Percentiles rank a stretch among this genome's conserved stretches.
phyloP scores from a whole-genome alignment of 2,797 vertebrate species.

The Chelmon rostratus region DNA sequence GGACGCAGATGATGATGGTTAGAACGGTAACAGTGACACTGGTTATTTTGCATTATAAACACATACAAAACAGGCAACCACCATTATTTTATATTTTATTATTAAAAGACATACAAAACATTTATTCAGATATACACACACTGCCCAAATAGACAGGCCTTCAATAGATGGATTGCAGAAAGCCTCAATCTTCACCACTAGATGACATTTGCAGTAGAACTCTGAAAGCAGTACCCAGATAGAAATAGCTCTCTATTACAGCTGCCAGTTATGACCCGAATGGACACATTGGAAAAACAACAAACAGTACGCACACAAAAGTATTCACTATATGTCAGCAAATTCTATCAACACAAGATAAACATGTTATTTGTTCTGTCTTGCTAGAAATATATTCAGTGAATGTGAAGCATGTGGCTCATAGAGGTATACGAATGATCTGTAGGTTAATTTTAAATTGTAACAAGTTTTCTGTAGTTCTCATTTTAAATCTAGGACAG shows the following conservation, averaged over 20 bases:
- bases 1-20: neutral
- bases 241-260: slow-evolving; percentile 37
- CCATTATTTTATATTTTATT: slow-evolving; percentile 62
- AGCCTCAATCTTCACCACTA: slow-evolving; percentile 37
- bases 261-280: slow-evolving; percentile 58
- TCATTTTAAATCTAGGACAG: slow-evolving; percentile 23
- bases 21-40: neutral
- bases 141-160: slow-evolving; percentile 24
- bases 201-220: slow-evolving; percentile 8
- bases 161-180: slow-evolving; percentile 36
- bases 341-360: slow-evolving; percentile 35
- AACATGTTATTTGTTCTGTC: slow-evolving; percentile 16
- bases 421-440: slow-evolving; percentile 27
- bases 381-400: slow-evolving; percentile 40
- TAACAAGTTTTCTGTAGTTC: slow-evolving; percentile 6
- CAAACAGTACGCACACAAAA: slow-evolving; percentile 33
- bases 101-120: slow-evolving; percentile 50
- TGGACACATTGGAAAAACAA: slow-evolving; percentile 33
- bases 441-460: slow-evolving; percentile 8
- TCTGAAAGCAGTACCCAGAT: slow-evolving; percentile 27
- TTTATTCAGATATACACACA: slow-evolving; percentile 43
- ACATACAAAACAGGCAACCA: neutral
- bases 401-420: slow-evolving; percentile 32
- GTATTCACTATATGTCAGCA: slow-evolving; percentile 39
- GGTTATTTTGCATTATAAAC: neutral